phyloP scores from a whole-genome alignment of 1,140 invertebrate genomes.

The Diprion similis region DNA sequence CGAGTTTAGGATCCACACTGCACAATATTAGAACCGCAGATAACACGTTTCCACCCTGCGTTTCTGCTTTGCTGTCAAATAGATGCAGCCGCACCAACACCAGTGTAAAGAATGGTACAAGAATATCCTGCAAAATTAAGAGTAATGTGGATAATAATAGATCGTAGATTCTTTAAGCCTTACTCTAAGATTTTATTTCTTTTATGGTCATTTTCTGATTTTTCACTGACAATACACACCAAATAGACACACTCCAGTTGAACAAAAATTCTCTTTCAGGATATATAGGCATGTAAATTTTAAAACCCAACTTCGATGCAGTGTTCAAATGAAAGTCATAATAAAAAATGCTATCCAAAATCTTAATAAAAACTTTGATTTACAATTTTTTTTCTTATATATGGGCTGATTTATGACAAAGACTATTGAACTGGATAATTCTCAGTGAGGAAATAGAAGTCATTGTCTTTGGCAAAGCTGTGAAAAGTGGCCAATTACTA shows the following conservation, averaged over 20 bases:
- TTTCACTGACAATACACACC: too few relatives aligned
- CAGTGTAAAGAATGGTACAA: conserved; percentile 31
- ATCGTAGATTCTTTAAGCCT: too few relatives aligned
- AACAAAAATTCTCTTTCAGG: too few relatives aligned
- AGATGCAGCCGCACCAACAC: conserved; percentile 23
- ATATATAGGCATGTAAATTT: too few relatives aligned
- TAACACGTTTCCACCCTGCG: conserved; percentile 30
- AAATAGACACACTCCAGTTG: too few relatives aligned
- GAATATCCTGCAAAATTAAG: conserved; percentile 31
- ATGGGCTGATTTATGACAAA: background rate
- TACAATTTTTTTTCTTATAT: background rate
- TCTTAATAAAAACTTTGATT: background rate
- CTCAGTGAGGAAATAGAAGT: background rate
- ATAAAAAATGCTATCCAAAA: too few relatives aligned
- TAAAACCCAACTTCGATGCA: too few relatives aligned
- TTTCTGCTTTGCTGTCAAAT: conserved; percentile 11
- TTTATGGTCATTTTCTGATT: too few relatives aligned
- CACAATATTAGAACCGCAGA: conserved; percentile 38
- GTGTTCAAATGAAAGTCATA: too few relatives aligned
- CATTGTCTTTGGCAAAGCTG: conserved; percentile 8
- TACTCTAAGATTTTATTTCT: too few relatives aligned
- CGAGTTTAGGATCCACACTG: conserved; percentile 34
- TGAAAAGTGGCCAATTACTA: conserved; percentile 23
- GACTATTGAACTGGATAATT: too few relatives aligned
- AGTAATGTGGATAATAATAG: too few relatives aligned